These are phyloP conservation scores for Raja brachyura DNA, from an alignment of 2,113 vertebrate species.

Conservation along the genomic window DNA sequence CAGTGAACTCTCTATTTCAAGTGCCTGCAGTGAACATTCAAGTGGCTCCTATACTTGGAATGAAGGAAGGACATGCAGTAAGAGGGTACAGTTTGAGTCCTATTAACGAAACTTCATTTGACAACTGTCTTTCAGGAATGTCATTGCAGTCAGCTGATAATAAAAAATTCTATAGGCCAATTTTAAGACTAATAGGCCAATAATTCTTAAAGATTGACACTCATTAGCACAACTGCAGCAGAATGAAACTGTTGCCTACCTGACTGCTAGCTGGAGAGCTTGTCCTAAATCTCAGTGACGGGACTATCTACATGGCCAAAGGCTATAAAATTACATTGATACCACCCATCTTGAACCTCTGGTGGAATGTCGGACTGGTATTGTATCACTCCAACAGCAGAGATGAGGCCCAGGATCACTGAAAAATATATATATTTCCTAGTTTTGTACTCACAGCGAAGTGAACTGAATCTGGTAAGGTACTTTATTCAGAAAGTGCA, in stretches of 20 bases:
- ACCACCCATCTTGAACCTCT: neutral
- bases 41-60: conserved; percentile 84
- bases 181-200: neutral
- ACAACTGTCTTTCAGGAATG: neutral
- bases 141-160: neutral
- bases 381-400: neutral
- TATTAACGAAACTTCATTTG: conserved; percentile 8
- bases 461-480: neutral
- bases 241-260: neutral
- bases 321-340: neutral
- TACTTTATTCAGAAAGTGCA: no score
- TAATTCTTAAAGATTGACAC: neutral
- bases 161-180: neutral
- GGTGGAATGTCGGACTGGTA: neutral
- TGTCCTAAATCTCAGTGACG: neutral
- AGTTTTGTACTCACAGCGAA: neutral
- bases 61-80: conserved; percentile 67
- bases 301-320: neutral
- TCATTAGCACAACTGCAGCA: neutral
- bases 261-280: neutral
- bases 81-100: conserved; percentile 60
- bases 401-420: neutral
- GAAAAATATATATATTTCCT: neutral
- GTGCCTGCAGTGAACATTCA: conserved; percentile 87
- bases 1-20: conserved; percentile 84